phyloP scores from a whole-genome alignment of 1,140 invertebrate genomes.

The Trichonephila inaurata region DNA sequence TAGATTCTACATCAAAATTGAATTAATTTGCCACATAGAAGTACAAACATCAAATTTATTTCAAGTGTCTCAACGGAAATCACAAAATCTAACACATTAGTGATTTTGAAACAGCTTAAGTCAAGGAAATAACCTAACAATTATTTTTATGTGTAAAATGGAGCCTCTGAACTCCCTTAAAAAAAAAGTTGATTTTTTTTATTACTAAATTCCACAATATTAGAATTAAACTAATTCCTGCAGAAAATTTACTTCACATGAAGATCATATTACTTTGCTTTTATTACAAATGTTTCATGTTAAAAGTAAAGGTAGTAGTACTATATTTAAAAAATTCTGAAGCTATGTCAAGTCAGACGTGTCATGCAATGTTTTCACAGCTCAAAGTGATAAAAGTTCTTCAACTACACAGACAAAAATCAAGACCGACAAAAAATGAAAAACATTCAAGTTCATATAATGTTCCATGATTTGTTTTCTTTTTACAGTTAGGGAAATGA shows the following conservation, averaged over 20 bases:
- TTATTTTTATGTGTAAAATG: too few relatives aligned
- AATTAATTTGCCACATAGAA: not conserved
- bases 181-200: not conserved
- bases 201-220: not conserved
- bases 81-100: not conserved
- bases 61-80: not conserved
- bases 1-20: not conserved
- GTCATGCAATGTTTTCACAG: slow-evolving; percentile 40
- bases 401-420: slow-evolving; percentile 65
- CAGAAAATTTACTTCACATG: not conserved
- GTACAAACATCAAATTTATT: not conserved
- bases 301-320: slow-evolving; percentile 1
- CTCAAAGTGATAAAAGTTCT: slow-evolving; percentile 40
- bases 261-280: not conserved
- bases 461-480: slow-evolving; percentile 52
- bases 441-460: slow-evolving; percentile 65
- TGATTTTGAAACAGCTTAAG: not conserved
- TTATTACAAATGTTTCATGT: slow-evolving; percentile 17
- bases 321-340: slow-evolving; percentile 13
- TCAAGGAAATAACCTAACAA: too few relatives aligned
- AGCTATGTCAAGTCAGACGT: slow-evolving; percentile 7
- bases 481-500: slow-evolving; percentile 63
- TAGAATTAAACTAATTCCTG: not conserved
- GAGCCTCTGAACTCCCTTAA: too few relatives aligned
- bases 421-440: slow-evolving; percentile 40